These are phyloP conservation scores for Oreonectes daqikongensis DNA, from an alignment of 2,797 vertebrate species.

Conservation along the genomic window DNA sequence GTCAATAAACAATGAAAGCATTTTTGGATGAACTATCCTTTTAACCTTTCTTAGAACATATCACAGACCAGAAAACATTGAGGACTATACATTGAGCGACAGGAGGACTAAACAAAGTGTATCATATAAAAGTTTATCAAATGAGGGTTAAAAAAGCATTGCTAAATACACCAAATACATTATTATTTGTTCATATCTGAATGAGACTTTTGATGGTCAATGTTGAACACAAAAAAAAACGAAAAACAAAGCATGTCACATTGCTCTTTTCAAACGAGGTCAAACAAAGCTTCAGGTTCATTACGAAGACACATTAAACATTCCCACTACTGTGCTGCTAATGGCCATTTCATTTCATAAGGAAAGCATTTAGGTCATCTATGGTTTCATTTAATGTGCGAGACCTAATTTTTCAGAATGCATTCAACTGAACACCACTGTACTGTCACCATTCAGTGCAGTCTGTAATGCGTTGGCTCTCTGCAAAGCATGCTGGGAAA, in stretches of 20 bases:
- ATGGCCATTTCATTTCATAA: constrained; percentile 25
- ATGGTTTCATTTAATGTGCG: constrained; percentile 7
- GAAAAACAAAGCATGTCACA: constrained; percentile 7
- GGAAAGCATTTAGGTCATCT: constrained; percentile 29
- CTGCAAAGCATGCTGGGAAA: constrained; percentile 30
- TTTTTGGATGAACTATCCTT: no score
- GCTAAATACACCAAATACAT: no score
- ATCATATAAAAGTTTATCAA: no score
- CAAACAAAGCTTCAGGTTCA: constrained; percentile 29
- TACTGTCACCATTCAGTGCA: constrained; percentile 18
- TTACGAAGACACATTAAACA: constrained; percentile 28
- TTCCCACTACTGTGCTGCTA: constrained; percentile 12
- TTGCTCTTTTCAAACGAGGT: constrained; percentile 31
- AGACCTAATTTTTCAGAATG: constrained; percentile 36
- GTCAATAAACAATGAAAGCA: no score
- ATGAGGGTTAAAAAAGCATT: no score
- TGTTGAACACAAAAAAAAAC: no score
- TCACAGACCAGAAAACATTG: no score
- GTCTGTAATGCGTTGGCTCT: constrained; percentile 29
- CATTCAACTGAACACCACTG: constrained; percentile 29
- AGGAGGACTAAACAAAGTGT: no score
- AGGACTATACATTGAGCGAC: no score
- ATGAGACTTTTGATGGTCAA: no score
- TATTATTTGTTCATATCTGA: background rate
- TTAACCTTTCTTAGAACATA: no score